A percentile compares a stretch with the other conserved stretches of the same genome.
Evolutionary conservation across 2,888 invertebrate genomes (phyloP).

Genomic region (Lypha dubia): DNA sequence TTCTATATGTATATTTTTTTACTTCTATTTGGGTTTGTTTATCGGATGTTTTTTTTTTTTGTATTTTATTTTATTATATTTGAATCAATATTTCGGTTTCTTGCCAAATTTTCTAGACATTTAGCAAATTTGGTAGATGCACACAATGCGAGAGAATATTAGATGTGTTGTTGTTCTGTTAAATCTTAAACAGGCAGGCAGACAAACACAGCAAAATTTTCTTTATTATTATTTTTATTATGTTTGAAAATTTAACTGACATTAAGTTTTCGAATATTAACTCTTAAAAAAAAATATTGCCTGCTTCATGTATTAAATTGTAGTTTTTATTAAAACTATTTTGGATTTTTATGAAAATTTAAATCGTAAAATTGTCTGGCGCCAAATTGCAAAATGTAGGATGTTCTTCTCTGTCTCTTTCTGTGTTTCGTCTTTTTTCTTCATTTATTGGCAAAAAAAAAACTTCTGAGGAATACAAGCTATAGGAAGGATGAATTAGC

Average conservation of each 20-base stretch:
- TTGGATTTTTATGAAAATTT: not conserved
- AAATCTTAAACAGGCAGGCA: too few species aligned
- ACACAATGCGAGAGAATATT: not conserved
- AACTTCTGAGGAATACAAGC: too few species aligned
- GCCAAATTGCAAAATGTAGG: not conserved
- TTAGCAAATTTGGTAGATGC: constrained; percentile 14
- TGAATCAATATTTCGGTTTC: constrained; percentile 27
- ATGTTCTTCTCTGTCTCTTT: not conserved
- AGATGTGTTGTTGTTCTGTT: not conserved
- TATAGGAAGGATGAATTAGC: too few species aligned
- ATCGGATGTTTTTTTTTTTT: constrained; percentile 24
- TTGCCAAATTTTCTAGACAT: constrained; percentile 36
- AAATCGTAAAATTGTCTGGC: not conserved
- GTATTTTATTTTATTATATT: not conserved
- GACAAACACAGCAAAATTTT: too few species aligned
- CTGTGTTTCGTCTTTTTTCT: too few species aligned
- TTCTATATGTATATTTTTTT: not conserved
- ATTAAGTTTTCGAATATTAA: too few species aligned
- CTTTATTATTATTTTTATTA: too few species aligned
- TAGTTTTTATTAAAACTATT: too few species aligned
- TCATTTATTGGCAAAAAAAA: too few species aligned
- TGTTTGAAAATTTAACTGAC: too few species aligned
- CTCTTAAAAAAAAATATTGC: too few species aligned
- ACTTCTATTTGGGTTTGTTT: not conserved
- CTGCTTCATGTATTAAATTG: too few species aligned